These are phyloP conservation scores for Urocolius indicus DNA, from an alignment of 2,113 vertebrate species.

Conservation along the genomic window DNA sequence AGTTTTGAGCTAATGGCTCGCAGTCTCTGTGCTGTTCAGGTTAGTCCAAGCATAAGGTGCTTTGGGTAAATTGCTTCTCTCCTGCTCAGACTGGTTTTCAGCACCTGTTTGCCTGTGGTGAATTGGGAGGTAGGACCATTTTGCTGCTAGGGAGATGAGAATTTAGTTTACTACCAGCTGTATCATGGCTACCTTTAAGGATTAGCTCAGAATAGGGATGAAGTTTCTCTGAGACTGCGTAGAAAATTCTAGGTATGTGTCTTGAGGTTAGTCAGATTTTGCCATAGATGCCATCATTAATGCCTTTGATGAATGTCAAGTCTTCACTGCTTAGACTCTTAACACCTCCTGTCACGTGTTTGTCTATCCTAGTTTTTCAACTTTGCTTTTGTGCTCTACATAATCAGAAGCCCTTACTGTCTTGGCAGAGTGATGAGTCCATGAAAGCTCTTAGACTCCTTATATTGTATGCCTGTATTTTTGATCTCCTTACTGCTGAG, in stretches of 20 bases:
- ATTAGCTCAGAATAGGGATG: background rate
- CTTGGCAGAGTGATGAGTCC: background rate
- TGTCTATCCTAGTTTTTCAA: background rate
- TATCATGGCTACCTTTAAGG: background rate
- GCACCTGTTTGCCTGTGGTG: background rate
- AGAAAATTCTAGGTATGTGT: background rate
- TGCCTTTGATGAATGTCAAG: background rate
- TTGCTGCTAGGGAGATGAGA: background rate
- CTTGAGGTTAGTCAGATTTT: background rate
- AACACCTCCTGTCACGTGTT: background rate
- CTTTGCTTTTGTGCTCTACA: background rate
- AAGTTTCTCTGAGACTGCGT: background rate
- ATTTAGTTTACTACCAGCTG: background rate
- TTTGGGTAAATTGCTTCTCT: background rate
- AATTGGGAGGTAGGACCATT: background rate
- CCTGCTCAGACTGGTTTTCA: background rate
- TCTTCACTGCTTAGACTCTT: background rate
- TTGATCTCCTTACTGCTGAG: background rate
- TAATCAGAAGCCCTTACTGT: background rate
- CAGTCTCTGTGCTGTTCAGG: background rate
- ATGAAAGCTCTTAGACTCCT: background rate
- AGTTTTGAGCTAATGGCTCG: background rate
- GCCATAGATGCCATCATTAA: background rate
- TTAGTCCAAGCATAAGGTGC: background rate
- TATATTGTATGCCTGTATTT: background rate